These are phyloP conservation scores for Cancer borealis DNA, from an alignment of 2,888 invertebrate species.

Conservation along the genomic window DNA sequence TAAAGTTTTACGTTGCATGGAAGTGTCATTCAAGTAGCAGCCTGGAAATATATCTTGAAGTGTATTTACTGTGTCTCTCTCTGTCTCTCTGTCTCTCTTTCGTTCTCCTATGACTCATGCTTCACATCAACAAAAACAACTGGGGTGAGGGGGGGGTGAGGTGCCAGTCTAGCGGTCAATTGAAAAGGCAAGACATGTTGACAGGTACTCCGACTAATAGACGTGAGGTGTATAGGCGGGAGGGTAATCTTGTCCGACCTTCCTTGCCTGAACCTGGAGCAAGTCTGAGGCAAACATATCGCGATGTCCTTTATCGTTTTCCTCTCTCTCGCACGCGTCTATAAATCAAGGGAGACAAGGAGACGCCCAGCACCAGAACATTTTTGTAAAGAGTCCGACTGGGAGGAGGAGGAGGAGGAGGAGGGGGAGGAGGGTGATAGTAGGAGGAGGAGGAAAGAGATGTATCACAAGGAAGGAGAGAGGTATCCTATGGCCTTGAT, in stretches of 20 bases:
- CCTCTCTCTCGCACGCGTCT: conserved; percentile 8
- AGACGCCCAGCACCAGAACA: conserved; percentile 29
- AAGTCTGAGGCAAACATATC: not conserved
- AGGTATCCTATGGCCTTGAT: not conserved
- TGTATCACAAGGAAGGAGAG: not conserved
- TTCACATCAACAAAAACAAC: not conserved
- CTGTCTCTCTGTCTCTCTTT: not conserved
- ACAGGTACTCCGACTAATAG: conserved; percentile 8
- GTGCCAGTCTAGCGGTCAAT: not conserved
- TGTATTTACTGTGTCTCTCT: not conserved
- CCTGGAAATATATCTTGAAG: not conserved
- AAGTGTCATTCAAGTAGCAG: not conserved
- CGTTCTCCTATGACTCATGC: not conserved
- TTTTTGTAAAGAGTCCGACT: not conserved
- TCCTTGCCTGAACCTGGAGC: not conserved
- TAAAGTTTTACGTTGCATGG: not conserved
- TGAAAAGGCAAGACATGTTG: not conserved
- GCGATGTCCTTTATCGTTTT: conserved; percentile 5
- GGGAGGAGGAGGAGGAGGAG: not conserved
- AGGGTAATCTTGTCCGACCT: not conserved
- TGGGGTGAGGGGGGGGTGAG: not conserved
- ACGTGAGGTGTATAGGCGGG: not conserved
- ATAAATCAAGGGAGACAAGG: conserved; percentile 12
- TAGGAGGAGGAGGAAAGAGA: not conserved
- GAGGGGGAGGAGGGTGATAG: not conserved